These are phyloP conservation scores for Odontocolon sp. DNA, from an alignment of 2,888 invertebrate species.

Conservation along the genomic window DNA sequence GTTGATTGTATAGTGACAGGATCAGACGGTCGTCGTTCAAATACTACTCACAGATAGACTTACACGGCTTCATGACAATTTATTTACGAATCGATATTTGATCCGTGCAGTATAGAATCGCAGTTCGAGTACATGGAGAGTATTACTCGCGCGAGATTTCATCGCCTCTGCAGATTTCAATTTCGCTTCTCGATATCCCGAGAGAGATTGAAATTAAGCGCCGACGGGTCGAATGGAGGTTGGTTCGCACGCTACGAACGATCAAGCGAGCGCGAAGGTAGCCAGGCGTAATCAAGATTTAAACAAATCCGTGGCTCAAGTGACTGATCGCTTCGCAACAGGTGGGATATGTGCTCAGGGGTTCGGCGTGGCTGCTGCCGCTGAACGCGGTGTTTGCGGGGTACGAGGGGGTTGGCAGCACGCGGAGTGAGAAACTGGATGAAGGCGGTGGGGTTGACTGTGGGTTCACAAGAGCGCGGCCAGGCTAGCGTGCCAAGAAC, in stretches of 20 bases:
- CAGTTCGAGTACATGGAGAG: slow-evolving; percentile 4
- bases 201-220: slow-evolving; percentile 60
- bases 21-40: not conserved
- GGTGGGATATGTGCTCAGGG: slow-evolving; percentile 76
- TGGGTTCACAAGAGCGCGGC: slow-evolving; percentile 38
- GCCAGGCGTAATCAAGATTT: slow-evolving; percentile 75
- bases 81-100: slow-evolving; percentile 41
- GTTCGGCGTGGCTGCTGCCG: slow-evolving; percentile 59
- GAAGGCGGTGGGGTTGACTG: slow-evolving; percentile 54
- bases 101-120: slow-evolving; percentile 4
- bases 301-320: slow-evolving; percentile 75
- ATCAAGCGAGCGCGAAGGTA: slow-evolving; percentile 52
- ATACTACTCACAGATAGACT: not conserved
- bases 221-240: slow-evolving; percentile 35
- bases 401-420: slow-evolving; percentile 56
- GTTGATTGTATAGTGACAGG: not conserved
- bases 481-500: slow-evolving; percentile 76
- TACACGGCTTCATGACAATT: slow-evolving; percentile 21
- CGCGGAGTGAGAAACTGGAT: slow-evolving; percentile 48
- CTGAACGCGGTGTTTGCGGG: slow-evolving; percentile 56
- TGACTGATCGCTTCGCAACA: slow-evolving; percentile 78
- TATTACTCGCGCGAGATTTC: slow-evolving; percentile 7
- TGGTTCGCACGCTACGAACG: slow-evolving; percentile 27
- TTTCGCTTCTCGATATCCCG: slow-evolving; percentile 50
- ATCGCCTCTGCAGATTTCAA: slow-evolving; percentile 32